Base-by-base conservation (phyloP, 2,797 vertebrate genomes). In the Sebastes diaconus region DNA sequence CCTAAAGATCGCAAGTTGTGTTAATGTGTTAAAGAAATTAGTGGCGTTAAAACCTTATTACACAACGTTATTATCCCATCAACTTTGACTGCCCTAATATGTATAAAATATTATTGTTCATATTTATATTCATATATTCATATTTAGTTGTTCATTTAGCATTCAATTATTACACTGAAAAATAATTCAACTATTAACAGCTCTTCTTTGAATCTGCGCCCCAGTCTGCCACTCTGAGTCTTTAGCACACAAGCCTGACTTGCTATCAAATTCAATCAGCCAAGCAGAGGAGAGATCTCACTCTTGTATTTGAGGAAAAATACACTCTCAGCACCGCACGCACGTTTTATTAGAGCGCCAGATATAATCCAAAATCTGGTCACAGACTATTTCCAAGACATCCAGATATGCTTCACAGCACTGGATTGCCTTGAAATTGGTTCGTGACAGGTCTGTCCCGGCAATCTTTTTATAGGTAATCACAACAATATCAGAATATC, bases 391-490 rank as follows among this genome's bases (percentile, higher is more conserved):
- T 77, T 74, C 65, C 13, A 58, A 68, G 66, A 36, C 16, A 57
- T 30, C 25, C 22, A 18, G 68, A 85, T 72, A 55, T 34, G 68
- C 72, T 59, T 79, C 58, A 72, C 39, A 55, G 76, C 65, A 32
- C 58, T 3, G n/a, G 16, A 63, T 52, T 57, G 68, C n/a, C 65
- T 63, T 39, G 65, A 71, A 72, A 84, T 75, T 80, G 79, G 54
- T 74, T 57, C 6, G 60, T 50, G 55, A 61, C 66, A 61, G 66
- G 59, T 75, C 32, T 50, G 20, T 14, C 57, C 66, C 0, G 4
- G 20, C 74, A 75, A 77, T 80, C 79, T 75, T 79, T 80, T 79
- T 52, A 69, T 70, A 18, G 34, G 42, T 64, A 69, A 84, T 75
- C 67, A 61, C 72, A 73, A 58, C 42, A 34, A 71, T 52, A 80